Conservation (phyloP, 1,140 invertebrate genomes). For the Drosophila leontia region DNA sequence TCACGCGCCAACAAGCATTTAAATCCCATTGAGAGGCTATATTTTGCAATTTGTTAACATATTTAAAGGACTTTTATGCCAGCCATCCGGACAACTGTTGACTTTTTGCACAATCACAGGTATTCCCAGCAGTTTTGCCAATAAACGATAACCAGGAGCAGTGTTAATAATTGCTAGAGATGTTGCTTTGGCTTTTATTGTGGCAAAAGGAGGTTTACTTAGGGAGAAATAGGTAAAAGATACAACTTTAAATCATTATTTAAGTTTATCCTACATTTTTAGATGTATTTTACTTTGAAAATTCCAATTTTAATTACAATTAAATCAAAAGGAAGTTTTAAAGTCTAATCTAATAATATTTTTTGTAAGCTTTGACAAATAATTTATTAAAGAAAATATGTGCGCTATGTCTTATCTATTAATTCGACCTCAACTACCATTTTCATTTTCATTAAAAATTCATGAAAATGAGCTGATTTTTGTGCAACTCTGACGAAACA, state of each 20-base stretch:
- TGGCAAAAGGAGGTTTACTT: neutral
- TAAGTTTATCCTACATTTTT: neutral
- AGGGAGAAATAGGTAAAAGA: neutral
- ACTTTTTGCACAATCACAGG: conserved; percentile 7
- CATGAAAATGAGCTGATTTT: conserved; percentile 4
- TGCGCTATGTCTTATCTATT: neutral
- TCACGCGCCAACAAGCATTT: conserved; percentile 35
- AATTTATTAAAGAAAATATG: neutral
- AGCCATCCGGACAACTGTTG: conserved; percentile 24
- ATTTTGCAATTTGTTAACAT: conserved; percentile 41
- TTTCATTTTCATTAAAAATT: neutral
- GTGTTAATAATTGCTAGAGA: neutral
- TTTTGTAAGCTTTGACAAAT: neutral
- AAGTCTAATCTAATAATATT: neutral
- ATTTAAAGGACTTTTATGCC: conserved; percentile 28
- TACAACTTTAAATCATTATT: neutral
- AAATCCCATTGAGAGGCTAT: conserved; percentile 31
- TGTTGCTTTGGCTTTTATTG: neutral
- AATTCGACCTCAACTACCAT: too few relatives aligned
- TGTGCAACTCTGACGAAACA: conserved; percentile 10
- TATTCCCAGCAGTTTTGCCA: conserved; percentile 4
- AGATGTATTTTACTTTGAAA: neutral
- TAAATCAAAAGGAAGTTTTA: neutral
- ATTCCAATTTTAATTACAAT: neutral
- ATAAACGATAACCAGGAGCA: neutral